Evolutionary conservation across 2,113 vertebrate species (phyloP).

Genomic region (Struthio camelus): DNA sequence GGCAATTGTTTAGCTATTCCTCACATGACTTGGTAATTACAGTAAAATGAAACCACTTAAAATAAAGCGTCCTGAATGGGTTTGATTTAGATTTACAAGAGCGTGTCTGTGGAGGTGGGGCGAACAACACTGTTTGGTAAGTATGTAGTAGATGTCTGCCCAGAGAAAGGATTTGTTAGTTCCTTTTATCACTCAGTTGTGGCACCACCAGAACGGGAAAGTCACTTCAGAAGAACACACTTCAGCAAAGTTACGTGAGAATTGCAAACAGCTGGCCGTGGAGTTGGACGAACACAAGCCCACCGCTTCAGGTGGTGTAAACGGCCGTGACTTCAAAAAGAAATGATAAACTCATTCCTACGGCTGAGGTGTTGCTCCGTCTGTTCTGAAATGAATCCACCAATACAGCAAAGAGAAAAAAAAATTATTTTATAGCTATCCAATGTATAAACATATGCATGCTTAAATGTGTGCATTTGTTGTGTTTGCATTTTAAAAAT

Average conservation of each 20-base stretch:
- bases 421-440: not conserved
- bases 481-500: not conserved
- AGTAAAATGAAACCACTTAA: slow-evolving; percentile 48
- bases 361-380: not conserved
- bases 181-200: not conserved
- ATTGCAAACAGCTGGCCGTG: not conserved
- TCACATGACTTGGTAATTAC: slow-evolving; percentile 45
- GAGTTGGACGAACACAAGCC: not conserved
- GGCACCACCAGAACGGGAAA: not conserved
- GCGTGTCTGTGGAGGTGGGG: not conserved
- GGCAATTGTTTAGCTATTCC: slow-evolving; percentile 9
- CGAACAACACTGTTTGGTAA: not conserved
- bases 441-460: not conserved
- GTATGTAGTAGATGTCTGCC: not conserved
- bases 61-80: not conserved
- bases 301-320: not conserved
- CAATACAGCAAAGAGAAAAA: not conserved
- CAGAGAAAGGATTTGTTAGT: not conserved
- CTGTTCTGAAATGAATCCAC: not conserved
- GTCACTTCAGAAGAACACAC: not conserved
- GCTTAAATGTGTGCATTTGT: not conserved
- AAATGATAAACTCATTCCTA: not conserved
- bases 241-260: not conserved
- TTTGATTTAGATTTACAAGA: not conserved
- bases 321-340: not conserved